A percentile compares a stretch with the other conserved stretches of the same genome.
Evolutionary conservation across 2,888 invertebrate genomes (phyloP).

Genomic region (Portevinia maculata): DNA sequence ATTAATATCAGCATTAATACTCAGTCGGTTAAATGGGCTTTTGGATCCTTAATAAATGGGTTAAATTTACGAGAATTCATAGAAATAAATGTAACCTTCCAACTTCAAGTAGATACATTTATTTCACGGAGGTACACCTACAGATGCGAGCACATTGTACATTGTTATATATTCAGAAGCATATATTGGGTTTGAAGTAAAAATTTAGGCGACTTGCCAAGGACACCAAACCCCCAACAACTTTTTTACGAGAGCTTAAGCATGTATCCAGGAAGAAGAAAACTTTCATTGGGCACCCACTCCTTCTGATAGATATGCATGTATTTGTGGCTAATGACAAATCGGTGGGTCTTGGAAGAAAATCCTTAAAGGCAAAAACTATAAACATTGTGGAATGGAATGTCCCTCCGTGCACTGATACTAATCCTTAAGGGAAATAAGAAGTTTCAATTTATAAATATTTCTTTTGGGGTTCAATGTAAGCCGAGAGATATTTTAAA

Average conservation of each 20-base stretch:
- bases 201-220: constrained; percentile 37
- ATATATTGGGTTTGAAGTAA: background rate
- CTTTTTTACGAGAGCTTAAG: background rate
- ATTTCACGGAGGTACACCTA: too few relatives aligned
- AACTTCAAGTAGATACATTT: background rate
- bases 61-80: background rate
- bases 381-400: background rate
- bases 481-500: too few relatives aligned
- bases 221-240: background rate
- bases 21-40: background rate
- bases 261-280: background rate
- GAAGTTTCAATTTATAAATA: too few relatives aligned
- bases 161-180: background rate
- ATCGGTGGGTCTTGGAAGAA: background rate
- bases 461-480: too few relatives aligned
- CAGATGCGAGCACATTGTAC: background rate
- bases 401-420: too few relatives aligned
- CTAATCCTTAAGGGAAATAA: too few relatives aligned
- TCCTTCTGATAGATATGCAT: background rate
- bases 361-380: background rate
- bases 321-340: constrained; percentile 1
- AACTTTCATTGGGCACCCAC: constrained; percentile 13
- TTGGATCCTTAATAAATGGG: background rate
- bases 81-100: background rate
- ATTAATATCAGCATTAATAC: constrained; percentile 8